These are phyloP conservation scores for Tricholaema leucomelas DNA, from an alignment of 2,113 vertebrate genomes.

Conservation along the genomic window DNA sequence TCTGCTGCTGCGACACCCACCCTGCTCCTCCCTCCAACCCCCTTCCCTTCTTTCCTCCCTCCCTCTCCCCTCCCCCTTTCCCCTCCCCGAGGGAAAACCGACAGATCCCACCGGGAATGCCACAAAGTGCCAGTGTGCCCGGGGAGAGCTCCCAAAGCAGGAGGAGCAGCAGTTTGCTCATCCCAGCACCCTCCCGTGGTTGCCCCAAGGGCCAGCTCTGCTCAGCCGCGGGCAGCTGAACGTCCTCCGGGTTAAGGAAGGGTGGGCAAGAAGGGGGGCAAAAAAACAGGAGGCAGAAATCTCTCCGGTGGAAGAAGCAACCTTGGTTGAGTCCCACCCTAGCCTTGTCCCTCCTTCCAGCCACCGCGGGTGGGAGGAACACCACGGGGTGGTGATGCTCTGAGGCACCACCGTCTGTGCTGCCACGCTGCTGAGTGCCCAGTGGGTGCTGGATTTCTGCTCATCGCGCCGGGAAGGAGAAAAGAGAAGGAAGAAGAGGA, in stretches of 20 bases:
- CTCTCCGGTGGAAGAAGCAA: too few relatives aligned
- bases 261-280: neutral
- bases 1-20: neutral
- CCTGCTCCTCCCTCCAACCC: neutral
- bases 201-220: neutral
- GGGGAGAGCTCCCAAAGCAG: neutral
- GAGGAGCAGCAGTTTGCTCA: neutral
- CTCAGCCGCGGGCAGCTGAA: too few relatives aligned
- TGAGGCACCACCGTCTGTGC: rapidly evolving
- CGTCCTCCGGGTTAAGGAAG: neutral
- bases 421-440: neutral
- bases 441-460: neutral
- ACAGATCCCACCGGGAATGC: neutral
- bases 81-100: neutral
- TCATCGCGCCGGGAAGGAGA: neutral
- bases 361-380: neutral
- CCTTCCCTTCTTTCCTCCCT: neutral
- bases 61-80: too few relatives aligned
- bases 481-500: neutral
- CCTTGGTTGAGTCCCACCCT: neutral
- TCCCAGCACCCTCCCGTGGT: neutral
- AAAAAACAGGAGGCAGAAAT: too few relatives aligned
- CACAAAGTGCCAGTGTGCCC: slow-evolving; percentile 32
- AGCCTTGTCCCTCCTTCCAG: neutral
- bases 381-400: too few relatives aligned